A percentile compares a stretch with the other conserved stretches of the same genome.
Evolutionary conservation across 2,797 vertebrate species (phyloP).

Genomic region (Cephalopachus bancanus): DNA sequence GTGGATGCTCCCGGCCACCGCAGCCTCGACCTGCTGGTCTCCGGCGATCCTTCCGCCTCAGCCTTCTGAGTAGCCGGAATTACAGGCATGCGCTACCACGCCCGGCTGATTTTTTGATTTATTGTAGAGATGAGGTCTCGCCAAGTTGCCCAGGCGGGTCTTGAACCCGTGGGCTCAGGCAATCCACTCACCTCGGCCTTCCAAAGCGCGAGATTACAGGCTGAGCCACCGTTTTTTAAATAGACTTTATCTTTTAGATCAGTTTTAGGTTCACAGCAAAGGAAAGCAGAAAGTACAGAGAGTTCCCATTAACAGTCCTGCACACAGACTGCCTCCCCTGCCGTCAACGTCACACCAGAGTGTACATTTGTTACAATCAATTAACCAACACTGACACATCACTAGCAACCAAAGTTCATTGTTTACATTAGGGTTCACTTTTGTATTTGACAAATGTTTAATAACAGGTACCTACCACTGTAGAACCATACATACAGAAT

Average conservation of each 20-base stretch:
- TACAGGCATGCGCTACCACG: no score
- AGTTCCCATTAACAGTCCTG: background rate
- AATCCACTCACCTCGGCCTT: no score
- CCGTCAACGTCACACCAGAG: background rate
- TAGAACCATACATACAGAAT: background rate
- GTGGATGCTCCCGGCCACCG: no score
- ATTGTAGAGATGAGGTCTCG: no score
- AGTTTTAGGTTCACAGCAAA: background rate
- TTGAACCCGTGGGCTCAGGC: no score
- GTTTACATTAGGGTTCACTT: background rate
- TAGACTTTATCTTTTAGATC: background rate
- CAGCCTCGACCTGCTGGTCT: no score
- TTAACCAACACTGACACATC: background rate
- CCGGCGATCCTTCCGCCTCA: no score
- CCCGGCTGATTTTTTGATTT: no score
- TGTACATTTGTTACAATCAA: background rate
- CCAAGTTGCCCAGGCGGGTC: no score
- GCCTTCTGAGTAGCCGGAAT: no score
- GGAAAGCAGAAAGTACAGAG: background rate
- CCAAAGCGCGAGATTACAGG: no score
- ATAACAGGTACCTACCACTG: background rate
- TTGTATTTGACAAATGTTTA: background rate
- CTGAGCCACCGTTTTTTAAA: background rate
- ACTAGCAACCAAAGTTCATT: background rate
- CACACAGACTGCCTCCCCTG: fast-evolving